A percentile compares a stretch with the other conserved stretches of the same genome.
These are phyloP conservation scores for Petrolisthes manimaculis DNA, from an alignment of 2,888 invertebrate genomes.

Conservation along the genomic window DNA sequence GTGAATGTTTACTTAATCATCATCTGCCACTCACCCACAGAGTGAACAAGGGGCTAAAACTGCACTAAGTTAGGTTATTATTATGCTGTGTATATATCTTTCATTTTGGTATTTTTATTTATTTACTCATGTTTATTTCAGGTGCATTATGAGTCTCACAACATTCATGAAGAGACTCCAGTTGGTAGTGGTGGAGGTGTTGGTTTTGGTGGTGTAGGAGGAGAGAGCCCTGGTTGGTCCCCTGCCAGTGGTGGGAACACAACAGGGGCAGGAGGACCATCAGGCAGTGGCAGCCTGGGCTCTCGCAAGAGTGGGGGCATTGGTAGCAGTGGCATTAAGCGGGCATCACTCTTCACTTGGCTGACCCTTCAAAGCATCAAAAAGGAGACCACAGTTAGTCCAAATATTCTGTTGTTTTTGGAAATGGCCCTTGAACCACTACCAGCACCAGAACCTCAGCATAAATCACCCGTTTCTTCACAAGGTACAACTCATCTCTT, in stretches of 20 bases:
- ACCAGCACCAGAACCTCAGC: constrained; percentile 74
- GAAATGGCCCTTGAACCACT: constrained; percentile 97
- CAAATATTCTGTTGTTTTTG: constrained; percentile 95
- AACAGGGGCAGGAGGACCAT: constrained; percentile 27
- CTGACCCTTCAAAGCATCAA: constrained; percentile 97
- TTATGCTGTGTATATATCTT: too few relatives aligned
- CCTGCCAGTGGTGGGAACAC: constrained; percentile 30
- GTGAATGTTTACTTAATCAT: too few relatives aligned
- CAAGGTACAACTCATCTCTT: constrained; percentile 66
- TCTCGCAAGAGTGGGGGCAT: constrained; percentile 38
- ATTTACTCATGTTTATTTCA: constrained; percentile 68
- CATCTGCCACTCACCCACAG: too few relatives aligned
- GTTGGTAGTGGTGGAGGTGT: constrained; percentile 58
- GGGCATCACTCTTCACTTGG: constrained; percentile 92
- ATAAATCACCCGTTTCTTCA: constrained; percentile 66
- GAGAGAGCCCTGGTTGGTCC: constrained; percentile 44
- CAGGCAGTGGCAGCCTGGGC: constrained; percentile 2
- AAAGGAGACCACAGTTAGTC: constrained; percentile 96
- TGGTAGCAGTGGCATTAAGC: constrained; percentile 48
- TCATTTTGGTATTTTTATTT: too few relatives aligned
- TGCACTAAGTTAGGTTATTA: too few relatives aligned
- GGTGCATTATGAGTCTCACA: constrained; percentile 87
- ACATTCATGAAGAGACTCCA: constrained; percentile 75
- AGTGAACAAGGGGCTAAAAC: too few relatives aligned
- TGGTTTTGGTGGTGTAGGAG: constrained; percentile 11